These are phyloP conservation scores for Streblospio benedicti DNA, from an alignment of 1,140 invertebrate genomes.

Conservation along the genomic window DNA sequence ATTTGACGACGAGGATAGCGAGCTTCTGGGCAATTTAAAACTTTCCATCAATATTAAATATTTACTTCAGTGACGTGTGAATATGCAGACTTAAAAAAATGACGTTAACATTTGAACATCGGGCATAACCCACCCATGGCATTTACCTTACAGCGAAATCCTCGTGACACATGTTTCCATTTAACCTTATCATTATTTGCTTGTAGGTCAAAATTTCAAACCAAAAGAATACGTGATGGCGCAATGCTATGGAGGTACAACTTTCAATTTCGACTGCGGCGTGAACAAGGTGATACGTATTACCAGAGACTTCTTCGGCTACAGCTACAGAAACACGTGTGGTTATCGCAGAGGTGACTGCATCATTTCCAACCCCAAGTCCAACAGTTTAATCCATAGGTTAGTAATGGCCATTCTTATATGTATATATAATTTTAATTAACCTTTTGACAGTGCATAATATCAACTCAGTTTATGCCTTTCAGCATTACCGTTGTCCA, in stretches of 20 bases:
- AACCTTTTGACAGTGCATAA: background rate
- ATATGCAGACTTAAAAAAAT: too few relatives aligned
- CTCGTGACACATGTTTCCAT: too few relatives aligned
- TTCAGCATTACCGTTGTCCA: background rate
- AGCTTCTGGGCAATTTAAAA: too few relatives aligned
- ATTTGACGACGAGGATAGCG: too few relatives aligned
- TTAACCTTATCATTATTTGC: too few relatives aligned
- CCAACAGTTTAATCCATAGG: background rate
- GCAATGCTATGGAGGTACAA: constrained; percentile 1
- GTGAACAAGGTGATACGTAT: constrained; percentile 3
- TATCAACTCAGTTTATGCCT: background rate
- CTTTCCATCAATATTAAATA: too few relatives aligned
- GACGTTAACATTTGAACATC: too few relatives aligned
- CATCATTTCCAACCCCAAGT: constrained; percentile 4
- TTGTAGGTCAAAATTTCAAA: too few relatives aligned
- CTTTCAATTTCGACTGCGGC: constrained; percentile 9
- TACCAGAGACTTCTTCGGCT: constrained; percentile 2
- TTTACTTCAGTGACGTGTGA: too few relatives aligned
- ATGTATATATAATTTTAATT: background rate
- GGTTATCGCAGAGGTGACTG: constrained; percentile 4
- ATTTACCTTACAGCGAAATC: too few relatives aligned
- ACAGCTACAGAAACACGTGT: background rate
- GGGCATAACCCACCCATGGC: too few relatives aligned
- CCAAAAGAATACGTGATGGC: background rate
- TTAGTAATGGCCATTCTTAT: background rate